Evolutionary conservation across 2,113 vertebrate species (phyloP), one percentile per base, ranked within the genome.

Genomic region (Condylura cristata): DNA sequence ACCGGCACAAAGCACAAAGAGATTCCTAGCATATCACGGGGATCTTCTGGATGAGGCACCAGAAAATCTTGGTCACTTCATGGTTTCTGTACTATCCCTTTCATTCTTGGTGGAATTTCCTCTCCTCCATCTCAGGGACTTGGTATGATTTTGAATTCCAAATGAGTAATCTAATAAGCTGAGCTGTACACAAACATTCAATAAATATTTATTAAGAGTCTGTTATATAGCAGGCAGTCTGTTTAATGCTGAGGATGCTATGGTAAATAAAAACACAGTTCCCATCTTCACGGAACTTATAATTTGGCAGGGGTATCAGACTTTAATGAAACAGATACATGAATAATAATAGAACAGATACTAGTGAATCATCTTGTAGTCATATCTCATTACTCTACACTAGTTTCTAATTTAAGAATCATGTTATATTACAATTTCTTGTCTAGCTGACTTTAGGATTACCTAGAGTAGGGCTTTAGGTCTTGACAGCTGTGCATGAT

Each of bases 61-160:
- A n/a, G 66, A 70, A 16, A 26, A 30, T 41, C 17, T 66, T 78
- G 39, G 9, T 26, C 37, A 72, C 56, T 72, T 72, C 28, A 66
- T 58, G 32, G 56, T 37, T 86, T 46, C 74, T 61, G 0, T 41
- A 56, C 12, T 32, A 20, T 86, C 82, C 26, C 3, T n/a, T 72
- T 58, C 39, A 61, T 9, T 87, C 17, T 56, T 84, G 26, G 39
- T 46, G 26, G 37, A 79, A 56, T 58, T 70, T 71, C 22, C 14
- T 68, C 46, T 46, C 14, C 84, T 18, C 28, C 2, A 0, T 66
- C 51, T 88, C 39, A 78, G 28, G 24, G n/a, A 79, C 6, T 76
- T 34, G 65, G 37, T 79, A 26, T 44, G 22, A 86, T n/a, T 89
- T 81, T 94, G 78, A 70, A n/a, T 63, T 89, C 48, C 22, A 94